Evolutionary conservation across 2,888 invertebrate species (phyloP), one percentile per base, ranked within the genome.

Genomic region (Tenthredo livida): DNA sequence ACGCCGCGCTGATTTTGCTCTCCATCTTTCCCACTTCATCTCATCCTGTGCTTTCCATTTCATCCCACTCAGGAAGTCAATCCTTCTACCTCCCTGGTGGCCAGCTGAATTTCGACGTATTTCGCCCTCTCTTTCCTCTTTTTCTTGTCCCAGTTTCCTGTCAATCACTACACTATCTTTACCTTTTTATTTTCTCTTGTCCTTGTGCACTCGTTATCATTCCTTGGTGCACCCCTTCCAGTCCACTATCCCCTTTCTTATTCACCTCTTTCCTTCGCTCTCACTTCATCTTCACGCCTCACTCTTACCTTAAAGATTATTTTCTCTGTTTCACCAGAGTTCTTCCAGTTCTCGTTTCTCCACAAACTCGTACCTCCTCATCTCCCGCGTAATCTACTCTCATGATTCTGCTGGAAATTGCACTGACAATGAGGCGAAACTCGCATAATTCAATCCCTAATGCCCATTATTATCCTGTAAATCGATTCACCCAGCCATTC

Each of bases 391-490:
- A 21, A 73, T 43, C 10, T 73, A 29, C 21, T 43, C 10, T 73
- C n/a, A 9, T 73, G 9, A 43, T n/a, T 73, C 43, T 21, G 17
- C 17, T 43, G 40, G 9, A 17, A 29, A 43, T 40, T 21, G 0
- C 40, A 43, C 43, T 6, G 54, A 54, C 6, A n/a, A 54, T 54
- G 10, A 40, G 21, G 2, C 21, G 72, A 43, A 73, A 43, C 37
- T 73, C 21, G 7, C 72, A 43, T 73, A 43, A 40, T 73, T 43
- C 72, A 40, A 73, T 73, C n/a, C 21, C 15, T 43, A 21, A 73
- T 43, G 12, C 72, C 17, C 40, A 43, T n/a, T 43, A 43, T 73
- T 29, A 43, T 21, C 72, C 72, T 73, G 25, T 43, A 73, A 73
- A 73, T 73, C 40, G 10, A 43, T 73, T 43, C 43, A 25, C 15